A percentile compares a stretch with the other conserved stretches of the same genome.
Evolutionary conservation across 2,113 vertebrate species (phyloP).

Genomic region (Pteruthius melanotis): DNA sequence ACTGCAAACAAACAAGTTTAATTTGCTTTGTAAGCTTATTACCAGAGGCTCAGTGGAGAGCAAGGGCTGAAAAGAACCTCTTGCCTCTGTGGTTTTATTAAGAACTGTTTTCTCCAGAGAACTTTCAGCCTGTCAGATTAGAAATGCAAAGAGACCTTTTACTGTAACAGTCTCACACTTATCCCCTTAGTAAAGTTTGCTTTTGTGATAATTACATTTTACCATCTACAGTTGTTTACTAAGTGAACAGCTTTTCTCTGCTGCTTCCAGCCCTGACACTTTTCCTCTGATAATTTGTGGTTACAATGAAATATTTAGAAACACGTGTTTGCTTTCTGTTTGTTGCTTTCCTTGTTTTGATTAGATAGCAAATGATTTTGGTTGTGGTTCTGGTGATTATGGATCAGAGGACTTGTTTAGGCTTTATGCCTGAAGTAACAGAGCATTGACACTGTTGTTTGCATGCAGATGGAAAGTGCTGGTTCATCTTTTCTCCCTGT

Average conservation of each 20-base stretch:
- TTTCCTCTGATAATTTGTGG: constrained; percentile 42
- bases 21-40: constrained; percentile 62
- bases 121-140: constrained; percentile 59
- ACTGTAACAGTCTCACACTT: constrained; percentile 62
- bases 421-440: not conserved
- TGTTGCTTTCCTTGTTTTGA: not conserved
- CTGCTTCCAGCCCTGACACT: constrained; percentile 60
- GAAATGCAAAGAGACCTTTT: constrained; percentile 73
- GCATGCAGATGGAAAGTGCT: not conserved
- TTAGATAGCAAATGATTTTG: not conserved
- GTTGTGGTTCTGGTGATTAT: not conserved
- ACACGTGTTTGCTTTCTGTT: not conserved
- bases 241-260: constrained; percentile 60
- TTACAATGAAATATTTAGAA: constrained; percentile 55
- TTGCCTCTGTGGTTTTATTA: constrained; percentile 67
- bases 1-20: constrained; percentile 24
- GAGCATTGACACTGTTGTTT: not conserved
- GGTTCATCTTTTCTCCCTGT: not conserved
- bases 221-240: constrained; percentile 62
- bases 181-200: constrained; percentile 71
- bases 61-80: constrained; percentile 35
- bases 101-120: constrained; percentile 62
- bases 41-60: constrained; percentile 12
- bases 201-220: constrained; percentile 74
- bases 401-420: not conserved